These are phyloP conservation scores for Sebastiscus tertius DNA, from an alignment of 2,797 vertebrate species.

Conservation along the genomic window DNA sequence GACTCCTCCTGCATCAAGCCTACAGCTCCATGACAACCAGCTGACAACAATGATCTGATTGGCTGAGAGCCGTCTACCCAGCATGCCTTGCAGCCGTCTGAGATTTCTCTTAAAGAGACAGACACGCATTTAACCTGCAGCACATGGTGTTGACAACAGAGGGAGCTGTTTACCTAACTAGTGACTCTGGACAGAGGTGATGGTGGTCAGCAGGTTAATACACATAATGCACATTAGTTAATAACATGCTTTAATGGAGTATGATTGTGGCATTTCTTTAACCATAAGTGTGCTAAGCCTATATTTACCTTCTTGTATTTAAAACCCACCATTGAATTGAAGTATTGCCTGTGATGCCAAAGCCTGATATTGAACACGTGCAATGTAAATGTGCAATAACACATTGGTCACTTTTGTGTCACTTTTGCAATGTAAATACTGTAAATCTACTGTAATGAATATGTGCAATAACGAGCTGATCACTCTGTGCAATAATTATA, in stretches of 20 bases:
- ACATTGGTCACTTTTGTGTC: too few relatives aligned
- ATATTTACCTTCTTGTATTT: neutral
- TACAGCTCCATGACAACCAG: constrained; percentile 53
- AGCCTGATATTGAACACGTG: neutral
- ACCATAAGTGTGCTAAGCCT: too few relatives aligned
- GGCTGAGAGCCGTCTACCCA: constrained; percentile 53
- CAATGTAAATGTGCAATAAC: neutral
- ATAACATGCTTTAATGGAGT: neutral
- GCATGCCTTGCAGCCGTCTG: constrained; percentile 3
- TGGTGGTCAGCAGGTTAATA: neutral
- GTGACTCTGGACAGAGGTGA: neutral
- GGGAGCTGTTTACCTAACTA: constrained; percentile 22
- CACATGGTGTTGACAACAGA: constrained; percentile 27
- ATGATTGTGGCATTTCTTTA: too few relatives aligned
- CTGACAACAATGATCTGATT: constrained; percentile 65
- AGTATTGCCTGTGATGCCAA: neutral
- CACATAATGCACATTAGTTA: neutral
- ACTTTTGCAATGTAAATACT: too few relatives aligned
- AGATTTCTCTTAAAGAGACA: constrained; percentile 62
- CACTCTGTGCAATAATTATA: too few relatives aligned
- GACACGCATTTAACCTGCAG: neutral
- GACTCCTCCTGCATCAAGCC: too few relatives aligned
- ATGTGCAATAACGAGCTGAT: too few relatives aligned
- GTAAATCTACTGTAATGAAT: too few relatives aligned
- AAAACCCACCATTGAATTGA: neutral